These are phyloP conservation scores for Myotis daubentonii DNA, from an alignment of 2,797 vertebrate species.

Conservation along the genomic window DNA sequence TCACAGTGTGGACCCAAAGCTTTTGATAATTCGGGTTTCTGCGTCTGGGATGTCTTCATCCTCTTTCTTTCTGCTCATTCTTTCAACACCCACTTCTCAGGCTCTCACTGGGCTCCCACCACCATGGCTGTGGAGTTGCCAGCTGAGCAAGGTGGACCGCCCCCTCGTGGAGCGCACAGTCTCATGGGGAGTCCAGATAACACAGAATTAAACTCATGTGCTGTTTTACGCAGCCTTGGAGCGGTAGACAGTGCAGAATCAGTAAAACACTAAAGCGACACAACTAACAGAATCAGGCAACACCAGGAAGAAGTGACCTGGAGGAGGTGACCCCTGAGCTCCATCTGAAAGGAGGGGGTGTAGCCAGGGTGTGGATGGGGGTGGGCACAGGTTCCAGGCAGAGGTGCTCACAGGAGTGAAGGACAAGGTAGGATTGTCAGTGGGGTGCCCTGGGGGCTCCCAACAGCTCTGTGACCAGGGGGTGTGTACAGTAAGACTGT, in stretches of 20 bases:
- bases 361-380: not conserved
- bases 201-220: not conserved
- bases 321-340: not conserved
- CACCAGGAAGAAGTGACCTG: not conserved
- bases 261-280: not conserved
- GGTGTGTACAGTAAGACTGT: not conserved
- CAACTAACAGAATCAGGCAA: not conserved
- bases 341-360: not conserved
- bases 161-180: not conserved
- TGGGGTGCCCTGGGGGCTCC: not conserved
- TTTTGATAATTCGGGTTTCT: not conserved
- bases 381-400: not conserved
- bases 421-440: rapidly evolving
- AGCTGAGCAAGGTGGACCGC: not conserved
- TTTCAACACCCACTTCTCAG: not conserved
- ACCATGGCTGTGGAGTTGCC: not conserved
- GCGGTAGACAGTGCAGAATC: not conserved
- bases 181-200: not conserved
- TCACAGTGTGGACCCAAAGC: not conserved
- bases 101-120: not conserved
- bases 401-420: not conserved
- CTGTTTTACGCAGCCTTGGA: not conserved
- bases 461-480: not conserved
- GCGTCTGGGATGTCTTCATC: not conserved
- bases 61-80: not conserved